Evolutionary conservation across 2,888 invertebrate genomes (phyloP), one percentile per base, ranked within the genome.

Genomic region (Blera fallax): DNA sequence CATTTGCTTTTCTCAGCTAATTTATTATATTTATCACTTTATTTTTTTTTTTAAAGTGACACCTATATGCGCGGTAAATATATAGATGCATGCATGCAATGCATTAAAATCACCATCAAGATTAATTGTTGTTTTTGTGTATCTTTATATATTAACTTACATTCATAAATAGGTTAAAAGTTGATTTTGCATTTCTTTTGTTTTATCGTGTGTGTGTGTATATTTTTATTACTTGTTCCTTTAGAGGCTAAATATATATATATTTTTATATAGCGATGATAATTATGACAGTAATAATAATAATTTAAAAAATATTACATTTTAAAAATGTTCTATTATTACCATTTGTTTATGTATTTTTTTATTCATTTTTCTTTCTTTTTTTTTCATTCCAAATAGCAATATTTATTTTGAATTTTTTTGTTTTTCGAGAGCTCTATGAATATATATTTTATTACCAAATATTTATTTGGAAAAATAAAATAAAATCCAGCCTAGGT

Each of bases 141-240:
- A 34, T 45, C 29, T 65, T 56, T 65, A 50, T 74, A 37, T 69
- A 56, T 80, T 83, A 64, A 81, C 81, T 79, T 82, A 73, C 69
- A 82, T 84, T 78, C 79, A 87, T 84, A 70, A 80, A 84, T 84
- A 87, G 74, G 78, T 80, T 82, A 74, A 87, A 87, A 82, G 80
- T 74, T 87, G 60, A 79, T 82, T 78, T 82, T 78, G 11, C 16
- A 64, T 52, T 67, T 50, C 69, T 67, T 64, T 34, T 43, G 56
- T 45, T 64, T 58, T 58, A 72, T 65, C 60, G 56, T 65, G 77
- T 80, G 60, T 62, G 27, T 45, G 29, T 70, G 50, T 72, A 76
- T 76, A n/a, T 43, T 76, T 64, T 43, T 29, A 52, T 69, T 58
- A 50, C 40, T 69, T 43, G 37, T 65, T 85, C 32, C 56, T 70